Evolutionary conservation across 1,140 invertebrate species (phyloP).

Genomic region (Drosophila fuyamai): DNA sequence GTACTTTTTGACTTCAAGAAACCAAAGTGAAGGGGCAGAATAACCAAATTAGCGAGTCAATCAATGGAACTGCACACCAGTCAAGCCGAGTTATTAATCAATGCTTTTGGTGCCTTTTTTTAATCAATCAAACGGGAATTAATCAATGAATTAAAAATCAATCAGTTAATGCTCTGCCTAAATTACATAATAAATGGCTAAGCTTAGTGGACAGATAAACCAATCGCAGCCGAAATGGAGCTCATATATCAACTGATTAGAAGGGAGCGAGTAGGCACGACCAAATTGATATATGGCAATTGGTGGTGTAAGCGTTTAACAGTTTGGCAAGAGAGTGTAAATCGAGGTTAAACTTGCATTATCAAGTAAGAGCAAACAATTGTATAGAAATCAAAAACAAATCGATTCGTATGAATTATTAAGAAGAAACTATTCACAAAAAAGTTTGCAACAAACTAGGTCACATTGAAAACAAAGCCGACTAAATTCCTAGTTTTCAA

Average conservation of each 20-base stretch:
- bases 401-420: background rate
- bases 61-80: constrained; percentile 5
- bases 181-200: constrained; percentile 50
- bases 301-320: constrained; percentile 16
- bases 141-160: constrained; percentile 54
- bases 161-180: constrained; percentile 36
- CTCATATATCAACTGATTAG: constrained; percentile 37
- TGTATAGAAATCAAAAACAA: background rate
- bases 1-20: constrained; percentile 65
- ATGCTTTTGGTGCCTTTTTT: constrained; percentile 28
- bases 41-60: constrained; percentile 9
- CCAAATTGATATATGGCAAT: constrained; percentile 19
- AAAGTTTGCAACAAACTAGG: background rate
- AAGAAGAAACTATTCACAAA: background rate
- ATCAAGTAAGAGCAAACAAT: background rate
- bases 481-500: background rate
- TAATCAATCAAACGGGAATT: constrained; percentile 36
- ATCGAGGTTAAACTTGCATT: constrained; percentile 2
- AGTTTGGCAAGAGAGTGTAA: constrained; percentile 7
- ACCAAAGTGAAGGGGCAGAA: constrained; percentile 10
- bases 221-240: constrained; percentile 33
- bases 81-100: constrained; percentile 26
- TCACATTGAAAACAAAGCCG: background rate
- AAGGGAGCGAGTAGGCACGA: background rate
- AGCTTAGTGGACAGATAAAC: constrained; percentile 35